Evolutionary conservation across 2,888 invertebrate genomes (phyloP), one percentile per base, ranked within the genome.

Genomic region (Oscheius sp.): DNA sequence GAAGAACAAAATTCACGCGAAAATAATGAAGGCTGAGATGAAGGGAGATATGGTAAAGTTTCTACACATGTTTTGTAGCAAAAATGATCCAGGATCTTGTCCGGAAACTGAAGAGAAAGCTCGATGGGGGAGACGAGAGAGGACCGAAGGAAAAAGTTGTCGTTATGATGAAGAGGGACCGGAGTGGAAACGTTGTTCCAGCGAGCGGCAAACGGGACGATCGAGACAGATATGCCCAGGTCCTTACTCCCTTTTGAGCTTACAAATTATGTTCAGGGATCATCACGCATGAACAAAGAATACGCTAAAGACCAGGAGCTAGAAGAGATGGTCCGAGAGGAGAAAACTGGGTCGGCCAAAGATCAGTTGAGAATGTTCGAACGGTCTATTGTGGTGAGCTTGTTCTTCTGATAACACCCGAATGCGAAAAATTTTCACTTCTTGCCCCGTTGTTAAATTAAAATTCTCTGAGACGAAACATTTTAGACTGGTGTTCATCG

Each of bases 11-110:
- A 90, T 99, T 57, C 95, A 93, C 55, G 95, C 96, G 1, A 95
- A 94, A 91, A 92, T 96, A 79, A 91, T 98, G 0, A 96, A 96
- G 91, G 96, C 97, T 13, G 96, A 98, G 92, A 93, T 99, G 84
- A 92, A 95, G 92, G 96, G 96, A 29, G 93, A 96, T 89, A 90
- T 89, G 84, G 92, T 92, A 29, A 66, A 79, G 33, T 70, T 35
- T 55, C 33, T 33, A n/a, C 2, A 13, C 11, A 29, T 21, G 9
- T 5, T 29, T 65, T 63, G 55, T 51, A 59, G 29, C 58, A 11
- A 3, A 29, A 78, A 42, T 53, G 42, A 13, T 87, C 50, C 78
- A 92, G 88, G 92, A 92, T 78, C 89, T 94, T 71, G 93, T 93
- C 0, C 89, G 90, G 51, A 92, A 94, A 88, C 90, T 96, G 60